Conservation (phyloP, 2,888 invertebrate genomes). For the Sinotaia quadrata region DNA sequence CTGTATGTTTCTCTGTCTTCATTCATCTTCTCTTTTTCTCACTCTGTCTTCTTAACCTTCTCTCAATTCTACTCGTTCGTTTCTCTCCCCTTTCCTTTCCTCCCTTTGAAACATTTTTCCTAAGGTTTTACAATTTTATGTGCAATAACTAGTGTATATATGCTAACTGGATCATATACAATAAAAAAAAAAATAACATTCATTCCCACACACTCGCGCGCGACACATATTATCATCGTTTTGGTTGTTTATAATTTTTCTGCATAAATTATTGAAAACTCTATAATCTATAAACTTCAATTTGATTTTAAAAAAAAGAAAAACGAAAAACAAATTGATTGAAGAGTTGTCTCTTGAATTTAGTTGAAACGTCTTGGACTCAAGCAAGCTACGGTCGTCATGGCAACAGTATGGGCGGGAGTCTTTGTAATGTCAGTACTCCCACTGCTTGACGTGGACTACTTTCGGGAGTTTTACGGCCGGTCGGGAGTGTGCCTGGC, state of each 20-base stretch:
- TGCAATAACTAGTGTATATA: too few species aligned
- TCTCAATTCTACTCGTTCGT: background rate
- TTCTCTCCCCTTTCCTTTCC: background rate
- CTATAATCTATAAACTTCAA: too few species aligned
- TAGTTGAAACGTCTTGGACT: conserved; percentile 58
- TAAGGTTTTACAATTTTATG: background rate
- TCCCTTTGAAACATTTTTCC: too few species aligned
- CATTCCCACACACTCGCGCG: too few species aligned
- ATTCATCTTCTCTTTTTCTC: background rate
- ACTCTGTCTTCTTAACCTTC: background rate
- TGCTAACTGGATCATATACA: too few species aligned
- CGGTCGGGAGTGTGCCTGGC: conserved; percentile 75
- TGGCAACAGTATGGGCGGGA: conserved; percentile 62
- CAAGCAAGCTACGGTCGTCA: conserved; percentile 59
- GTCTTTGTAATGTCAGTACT: conserved; percentile 57
- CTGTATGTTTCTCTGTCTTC: background rate
- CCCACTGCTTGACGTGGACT: conserved; percentile 63
- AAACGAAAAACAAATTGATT: too few species aligned
- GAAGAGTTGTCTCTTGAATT: too few species aligned
- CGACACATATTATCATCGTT: too few species aligned
- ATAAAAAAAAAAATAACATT: too few species aligned
- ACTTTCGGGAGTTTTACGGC: conserved; percentile 75
- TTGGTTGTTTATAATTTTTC: too few species aligned
- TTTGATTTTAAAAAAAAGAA: too few species aligned
- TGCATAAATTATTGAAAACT: too few species aligned